Conservation (phyloP, 2,888 invertebrate species). For the Mimumesa dahlbomi region DNA sequence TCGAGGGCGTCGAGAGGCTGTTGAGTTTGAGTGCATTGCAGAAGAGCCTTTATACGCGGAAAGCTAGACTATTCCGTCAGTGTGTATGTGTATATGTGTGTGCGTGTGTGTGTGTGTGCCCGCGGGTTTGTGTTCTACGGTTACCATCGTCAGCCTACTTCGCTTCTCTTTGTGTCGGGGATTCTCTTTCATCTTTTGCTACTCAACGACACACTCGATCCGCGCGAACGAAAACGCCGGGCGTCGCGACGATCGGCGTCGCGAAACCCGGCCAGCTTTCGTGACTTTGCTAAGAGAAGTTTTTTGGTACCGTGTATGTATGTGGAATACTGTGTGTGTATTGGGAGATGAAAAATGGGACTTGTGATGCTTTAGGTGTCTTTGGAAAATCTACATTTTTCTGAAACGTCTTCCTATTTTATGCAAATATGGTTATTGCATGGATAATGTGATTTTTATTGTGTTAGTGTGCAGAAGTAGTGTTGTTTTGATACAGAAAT, state of each 20-base stretch:
- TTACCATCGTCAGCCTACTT: conserved; percentile 19
- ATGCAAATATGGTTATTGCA: no score
- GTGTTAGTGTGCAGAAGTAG: no score
- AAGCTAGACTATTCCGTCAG: neutral
- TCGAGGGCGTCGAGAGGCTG: conserved; percentile 17
- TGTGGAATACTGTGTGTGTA: no score
- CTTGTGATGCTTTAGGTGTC: no score
- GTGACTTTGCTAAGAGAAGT: no score
- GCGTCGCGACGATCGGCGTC: neutral
- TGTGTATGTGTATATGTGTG: neutral
- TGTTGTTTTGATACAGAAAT: no score
- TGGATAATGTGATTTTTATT: no score
- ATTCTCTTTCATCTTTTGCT: conserved; percentile 19
- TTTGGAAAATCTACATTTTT: no score
- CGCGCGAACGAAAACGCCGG: conserved; percentile 16
- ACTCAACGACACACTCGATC: conserved; percentile 13
- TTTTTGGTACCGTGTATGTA: no score
- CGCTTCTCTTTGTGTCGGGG: conserved; percentile 12
- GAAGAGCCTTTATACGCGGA: conserved; percentile 12
- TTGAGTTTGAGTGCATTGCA: conserved; percentile 29
- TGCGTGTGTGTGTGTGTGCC: neutral
- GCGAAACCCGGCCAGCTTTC: neutral
- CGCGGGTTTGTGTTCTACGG: conserved; percentile 7
- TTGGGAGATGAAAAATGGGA: no score
- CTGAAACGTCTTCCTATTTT: no score